Evolutionary conservation across 2,797 vertebrate genomes (phyloP).

Genomic region (Synaphobranchus kaupii): DNA sequence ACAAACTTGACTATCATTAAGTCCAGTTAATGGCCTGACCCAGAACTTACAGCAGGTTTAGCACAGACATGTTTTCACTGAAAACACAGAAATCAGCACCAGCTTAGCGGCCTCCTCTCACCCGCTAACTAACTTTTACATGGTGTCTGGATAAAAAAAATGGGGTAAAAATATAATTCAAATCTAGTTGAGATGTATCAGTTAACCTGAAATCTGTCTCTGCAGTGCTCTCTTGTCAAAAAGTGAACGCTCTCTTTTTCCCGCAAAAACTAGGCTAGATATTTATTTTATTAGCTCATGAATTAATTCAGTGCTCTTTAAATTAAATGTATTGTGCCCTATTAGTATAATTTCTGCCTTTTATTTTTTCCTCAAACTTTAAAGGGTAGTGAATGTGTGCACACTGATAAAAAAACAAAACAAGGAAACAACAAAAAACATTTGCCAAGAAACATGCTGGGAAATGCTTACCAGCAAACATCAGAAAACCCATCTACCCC

Average conservation of each 20-base stretch:
- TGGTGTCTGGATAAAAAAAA: background rate
- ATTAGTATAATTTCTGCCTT: background rate
- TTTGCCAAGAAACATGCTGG: background rate
- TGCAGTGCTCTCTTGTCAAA: too few species aligned
- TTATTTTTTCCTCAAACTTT: background rate
- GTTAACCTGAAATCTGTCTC: background rate
- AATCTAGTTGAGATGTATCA: too few species aligned
- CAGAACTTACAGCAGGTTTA: background rate
- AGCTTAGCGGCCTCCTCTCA: background rate
- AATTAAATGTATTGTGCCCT: background rate
- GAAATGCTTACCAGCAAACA: background rate
- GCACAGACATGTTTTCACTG: background rate
- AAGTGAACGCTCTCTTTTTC: background rate
- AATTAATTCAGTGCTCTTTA: background rate
- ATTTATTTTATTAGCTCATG: background rate
- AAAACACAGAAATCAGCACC: background rate
- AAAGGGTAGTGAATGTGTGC: background rate
- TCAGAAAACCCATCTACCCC: background rate
- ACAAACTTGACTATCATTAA: background rate
- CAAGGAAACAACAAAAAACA: background rate
- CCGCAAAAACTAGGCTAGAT: background rate
- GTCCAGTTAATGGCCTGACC: background rate
- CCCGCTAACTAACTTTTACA: background rate
- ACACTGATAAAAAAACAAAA: background rate
- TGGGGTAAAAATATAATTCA: too few species aligned